Base-by-base conservation (phyloP, 2,113 vertebrate genomes). In the Vanacampus margaritifer region DNA sequence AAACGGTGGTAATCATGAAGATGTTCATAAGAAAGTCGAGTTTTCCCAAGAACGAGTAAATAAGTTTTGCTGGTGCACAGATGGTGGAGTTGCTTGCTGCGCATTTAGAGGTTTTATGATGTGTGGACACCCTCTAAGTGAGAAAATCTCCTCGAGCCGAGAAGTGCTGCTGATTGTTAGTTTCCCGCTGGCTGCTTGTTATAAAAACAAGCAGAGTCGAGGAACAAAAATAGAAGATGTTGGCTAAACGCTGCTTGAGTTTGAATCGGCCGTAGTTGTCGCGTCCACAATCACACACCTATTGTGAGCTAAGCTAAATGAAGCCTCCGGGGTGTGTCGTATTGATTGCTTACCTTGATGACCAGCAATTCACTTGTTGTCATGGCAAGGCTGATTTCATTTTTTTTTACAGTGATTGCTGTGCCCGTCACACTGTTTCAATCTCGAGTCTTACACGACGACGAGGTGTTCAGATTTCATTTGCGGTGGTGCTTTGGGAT, bases 91-190 rank as follows among this genome's bases (percentile, higher is more conserved):
- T 87, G 76, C 74, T 75, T 86, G 68, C 69, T 65, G 76, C 59
- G 84, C 80, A 83, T 79, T 84, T 86, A 79, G 32, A 64, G 76
- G 69, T 82, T 86, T 84, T 80, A 82, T 81, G 84, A 86, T 75
- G 78, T 85, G 83, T 73, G 78, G 74, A 70, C 71, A 79, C 75
- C 77, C 68, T 83, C 74, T 64, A 76, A 80, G 79, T 86, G 84
- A 81, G 82, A 80, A 78, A 76, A 82, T 68, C 67, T 65, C 71
- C 64, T 71, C 70, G 51, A 56, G 68, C 75, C 73, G 76, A 72
- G 75, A 80, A 73, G 69, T 79, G 75, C 76, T 77, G 75, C 60
- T 86, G 86, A 82, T 87, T 87, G 74, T 84, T 81, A 71, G 72
- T 62, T 76, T 74, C 79, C 78, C 76, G 78, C 80, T 84, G 85